Conservation (phyloP, 2,888 invertebrate genomes). For the Brachyptera putata region DNA sequence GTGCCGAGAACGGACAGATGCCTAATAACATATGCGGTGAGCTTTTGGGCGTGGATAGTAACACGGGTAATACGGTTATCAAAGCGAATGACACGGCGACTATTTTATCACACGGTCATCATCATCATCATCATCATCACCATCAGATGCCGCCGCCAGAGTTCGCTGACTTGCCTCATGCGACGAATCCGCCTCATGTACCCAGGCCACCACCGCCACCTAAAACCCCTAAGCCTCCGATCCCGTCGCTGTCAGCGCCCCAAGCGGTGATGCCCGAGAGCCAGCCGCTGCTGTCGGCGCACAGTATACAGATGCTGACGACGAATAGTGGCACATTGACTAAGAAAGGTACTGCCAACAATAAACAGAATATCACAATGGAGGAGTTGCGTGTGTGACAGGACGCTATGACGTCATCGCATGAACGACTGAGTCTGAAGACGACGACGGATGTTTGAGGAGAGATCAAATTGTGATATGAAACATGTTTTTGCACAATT, state of each 20-base stretch:
- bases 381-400: slow-evolving; percentile 82
- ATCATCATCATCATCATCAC: slow-evolving; percentile 69
- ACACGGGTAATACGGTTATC: slow-evolving; percentile 62
- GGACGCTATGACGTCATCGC: background rate
- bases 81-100: slow-evolving; percentile 20
- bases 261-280: slow-evolving; percentile 64
- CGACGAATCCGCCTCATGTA: slow-evolving; percentile 49
- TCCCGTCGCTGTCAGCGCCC: slow-evolving; percentile 53
- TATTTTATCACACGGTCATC: slow-evolving; percentile 27
- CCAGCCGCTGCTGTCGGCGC: slow-evolving; percentile 41
- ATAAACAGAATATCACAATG: slow-evolving; percentile 56
- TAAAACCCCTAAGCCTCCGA: slow-evolving; percentile 50
- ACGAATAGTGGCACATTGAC: slow-evolving; percentile 66
- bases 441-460: slow-evolving; percentile 26
- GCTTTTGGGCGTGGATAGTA: slow-evolving; percentile 57
- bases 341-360: slow-evolving; percentile 61
- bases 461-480: background rate
- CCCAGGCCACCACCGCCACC: slow-evolving; percentile 74
- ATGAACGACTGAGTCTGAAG: background rate
- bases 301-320: slow-evolving; percentile 59
- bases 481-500: too few relatives aligned
- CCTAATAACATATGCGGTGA: slow-evolving; percentile 87
- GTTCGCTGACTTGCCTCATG: slow-evolving; percentile 71
- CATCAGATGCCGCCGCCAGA: slow-evolving; percentile 80
- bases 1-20: slow-evolving; percentile 82